phyloP scores from a whole-genome alignment of 2,888 invertebrate species.

The Andrena marginata region DNA sequence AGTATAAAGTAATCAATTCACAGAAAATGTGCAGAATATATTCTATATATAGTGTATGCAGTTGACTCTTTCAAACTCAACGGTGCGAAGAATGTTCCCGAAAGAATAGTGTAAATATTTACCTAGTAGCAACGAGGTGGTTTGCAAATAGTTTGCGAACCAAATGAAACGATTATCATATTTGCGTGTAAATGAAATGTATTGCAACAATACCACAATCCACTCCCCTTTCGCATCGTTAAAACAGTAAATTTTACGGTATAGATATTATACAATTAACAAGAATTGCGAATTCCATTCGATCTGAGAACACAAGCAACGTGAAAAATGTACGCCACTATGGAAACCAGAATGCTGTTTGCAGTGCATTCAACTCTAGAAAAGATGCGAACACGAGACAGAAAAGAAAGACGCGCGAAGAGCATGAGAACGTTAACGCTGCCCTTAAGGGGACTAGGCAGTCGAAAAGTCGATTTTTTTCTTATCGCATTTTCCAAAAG shows the following conservation, averaged over 20 bases:
- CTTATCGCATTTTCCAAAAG: no score
- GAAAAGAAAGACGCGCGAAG: neutral
- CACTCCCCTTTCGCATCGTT: neutral
- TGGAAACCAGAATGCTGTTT: conserved; percentile 26
- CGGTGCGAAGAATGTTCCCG: no score
- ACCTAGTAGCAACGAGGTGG: neutral
- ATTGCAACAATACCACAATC: neutral
- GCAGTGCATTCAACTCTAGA: conserved; percentile 26
- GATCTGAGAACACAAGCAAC: conserved; percentile 9
- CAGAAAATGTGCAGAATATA: no score
- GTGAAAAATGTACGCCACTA: conserved; percentile 9
- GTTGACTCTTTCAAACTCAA: no score
- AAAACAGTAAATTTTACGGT: neutral
- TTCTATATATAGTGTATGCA: no score
- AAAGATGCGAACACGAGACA: neutral
- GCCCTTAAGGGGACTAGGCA: neutral
- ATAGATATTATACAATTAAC: conserved; percentile 21
- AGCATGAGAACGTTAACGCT: neutral
- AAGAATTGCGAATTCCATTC: conserved; percentile 4
- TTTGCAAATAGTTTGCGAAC: neutral
- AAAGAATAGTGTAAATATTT: neutral
- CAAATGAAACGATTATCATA: neutral
- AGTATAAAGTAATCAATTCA: no score
- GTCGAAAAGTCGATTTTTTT: no score
- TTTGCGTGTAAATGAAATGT: neutral